phyloP scores from a whole-genome alignment of 2,888 invertebrate species.

The Rhimphoctona megacephalus region DNA sequence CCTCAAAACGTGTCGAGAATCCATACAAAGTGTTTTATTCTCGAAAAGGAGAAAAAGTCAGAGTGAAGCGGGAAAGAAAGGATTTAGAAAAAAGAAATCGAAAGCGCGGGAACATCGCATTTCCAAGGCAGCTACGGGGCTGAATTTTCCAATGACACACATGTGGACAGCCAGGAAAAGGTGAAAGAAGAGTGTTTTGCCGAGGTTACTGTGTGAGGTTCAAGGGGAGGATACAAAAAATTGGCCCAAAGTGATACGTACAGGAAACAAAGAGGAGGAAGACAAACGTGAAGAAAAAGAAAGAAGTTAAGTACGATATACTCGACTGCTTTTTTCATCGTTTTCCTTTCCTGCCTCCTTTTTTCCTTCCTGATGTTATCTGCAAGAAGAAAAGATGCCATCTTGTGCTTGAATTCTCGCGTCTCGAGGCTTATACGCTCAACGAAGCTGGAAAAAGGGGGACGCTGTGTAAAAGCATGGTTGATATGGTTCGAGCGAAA shows the following conservation, averaged over 20 bases:
- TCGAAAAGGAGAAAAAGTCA: neutral
- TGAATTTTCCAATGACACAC: conserved; percentile 23
- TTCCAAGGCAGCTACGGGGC: conserved; percentile 6
- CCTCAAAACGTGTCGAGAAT: conserved; percentile 41
- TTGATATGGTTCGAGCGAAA: conserved; percentile 8
- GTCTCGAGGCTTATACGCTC: conserved; percentile 44
- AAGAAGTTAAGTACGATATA: neutral
- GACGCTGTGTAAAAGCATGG: conserved; percentile 15
- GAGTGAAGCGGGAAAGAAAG: neutral
- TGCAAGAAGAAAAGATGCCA: conserved; percentile 40
- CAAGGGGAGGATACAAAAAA: conserved; percentile 24
- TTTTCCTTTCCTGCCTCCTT: conserved; percentile 9
- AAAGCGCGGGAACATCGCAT: conserved; percentile 30
- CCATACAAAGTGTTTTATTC: conserved; percentile 12
- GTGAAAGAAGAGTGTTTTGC: conserved; percentile 11
- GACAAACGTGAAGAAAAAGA: conserved; percentile 21
- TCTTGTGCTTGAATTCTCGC: conserved; percentile 54
- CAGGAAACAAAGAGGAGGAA: conserved; percentile 31
- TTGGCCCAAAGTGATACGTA: conserved; percentile 28
- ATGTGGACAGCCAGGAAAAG: conserved; percentile 8
- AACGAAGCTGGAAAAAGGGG: conserved; percentile 57
- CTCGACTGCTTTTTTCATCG: neutral
- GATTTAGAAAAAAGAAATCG: conserved; percentile 11
- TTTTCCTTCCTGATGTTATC: neutral
- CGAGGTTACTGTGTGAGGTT: conserved; percentile 24